Evolutionary conservation across 1,140 invertebrate species (phyloP).

Genomic region (Cotesia glomerata): DNA sequence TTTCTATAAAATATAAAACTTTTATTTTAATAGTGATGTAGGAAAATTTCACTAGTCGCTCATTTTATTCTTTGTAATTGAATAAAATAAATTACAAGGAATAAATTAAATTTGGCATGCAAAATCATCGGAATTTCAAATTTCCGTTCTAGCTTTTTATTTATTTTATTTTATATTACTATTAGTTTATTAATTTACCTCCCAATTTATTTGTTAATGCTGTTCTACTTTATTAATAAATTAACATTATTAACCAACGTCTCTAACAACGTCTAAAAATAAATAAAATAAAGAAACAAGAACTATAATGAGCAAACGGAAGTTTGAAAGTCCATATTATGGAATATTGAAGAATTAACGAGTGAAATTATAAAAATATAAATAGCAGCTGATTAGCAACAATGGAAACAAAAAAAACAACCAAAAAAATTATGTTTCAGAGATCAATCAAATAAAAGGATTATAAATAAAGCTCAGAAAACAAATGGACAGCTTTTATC

Average conservation of each 20-base stretch:
- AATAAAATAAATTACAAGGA: neutral
- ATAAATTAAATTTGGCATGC: neutral
- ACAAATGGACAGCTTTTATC: neutral
- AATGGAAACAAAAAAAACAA: neutral
- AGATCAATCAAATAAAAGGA: slow-evolving; percentile 26
- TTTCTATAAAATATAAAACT: too few relatives aligned
- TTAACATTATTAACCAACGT: too few relatives aligned
- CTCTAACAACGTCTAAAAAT: too few relatives aligned
- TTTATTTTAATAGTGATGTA: too few relatives aligned
- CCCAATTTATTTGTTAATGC: neutral
- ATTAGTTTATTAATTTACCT: slow-evolving; percentile 4
- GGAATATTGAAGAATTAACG: slow-evolving; percentile 3
- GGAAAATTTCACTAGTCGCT: too few relatives aligned
- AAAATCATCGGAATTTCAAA: slow-evolving; percentile 27
- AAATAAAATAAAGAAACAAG: too few relatives aligned
- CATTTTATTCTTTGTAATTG: neutral
- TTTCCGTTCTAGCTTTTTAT: slow-evolving; percentile 16
- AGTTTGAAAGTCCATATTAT: neutral
- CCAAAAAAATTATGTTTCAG: slow-evolving; percentile 9
- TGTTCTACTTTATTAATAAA: neutral
- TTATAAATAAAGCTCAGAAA: neutral
- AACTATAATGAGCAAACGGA: too few relatives aligned
- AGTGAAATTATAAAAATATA: too few relatives aligned
- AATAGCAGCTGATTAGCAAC: neutral
- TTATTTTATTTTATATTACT: neutral